Evolutionary conservation across 2,888 invertebrate genomes (phyloP).

Genomic region (Cataglyphis rosenhaueri): DNA sequence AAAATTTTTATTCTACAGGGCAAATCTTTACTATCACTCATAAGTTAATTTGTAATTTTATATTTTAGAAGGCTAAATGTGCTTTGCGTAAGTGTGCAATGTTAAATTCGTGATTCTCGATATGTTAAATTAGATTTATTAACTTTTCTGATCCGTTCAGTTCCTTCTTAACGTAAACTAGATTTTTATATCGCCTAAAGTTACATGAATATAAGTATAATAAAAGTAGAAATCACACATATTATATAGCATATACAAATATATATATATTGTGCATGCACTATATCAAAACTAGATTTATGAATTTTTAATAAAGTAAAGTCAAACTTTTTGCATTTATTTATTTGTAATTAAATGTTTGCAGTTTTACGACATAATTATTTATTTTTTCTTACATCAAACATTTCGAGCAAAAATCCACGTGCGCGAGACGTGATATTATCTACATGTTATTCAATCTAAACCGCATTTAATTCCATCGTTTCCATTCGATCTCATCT

Average conservation of each 20-base stretch:
- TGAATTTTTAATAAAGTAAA: neutral
- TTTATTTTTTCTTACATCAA: neutral
- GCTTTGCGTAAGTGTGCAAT: too few relatives aligned
- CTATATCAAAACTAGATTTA: neutral
- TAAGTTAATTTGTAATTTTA: too few relatives aligned
- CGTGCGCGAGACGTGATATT: neutral
- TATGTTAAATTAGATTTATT: too few relatives aligned
- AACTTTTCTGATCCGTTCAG: too few relatives aligned
- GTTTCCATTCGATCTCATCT: conserved; percentile 17
- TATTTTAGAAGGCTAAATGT: too few relatives aligned
- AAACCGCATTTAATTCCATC: neutral
- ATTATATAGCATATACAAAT: neutral
- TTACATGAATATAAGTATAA: neutral
- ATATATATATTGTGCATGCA: neutral
- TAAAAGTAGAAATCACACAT: neutral
- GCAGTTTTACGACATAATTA: neutral
- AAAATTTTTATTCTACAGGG: too few relatives aligned
- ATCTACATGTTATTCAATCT: conserved; percentile 6
- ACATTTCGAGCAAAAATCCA: neutral
- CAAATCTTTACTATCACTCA: too few relatives aligned
- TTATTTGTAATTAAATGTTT: neutral
- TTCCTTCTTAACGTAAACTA: neutral
- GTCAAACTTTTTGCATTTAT: neutral
- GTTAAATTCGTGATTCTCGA: too few relatives aligned
- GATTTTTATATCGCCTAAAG: neutral